Conservation (phyloP, 1,140 invertebrate genomes). For the Drosophila busckii region DNA sequence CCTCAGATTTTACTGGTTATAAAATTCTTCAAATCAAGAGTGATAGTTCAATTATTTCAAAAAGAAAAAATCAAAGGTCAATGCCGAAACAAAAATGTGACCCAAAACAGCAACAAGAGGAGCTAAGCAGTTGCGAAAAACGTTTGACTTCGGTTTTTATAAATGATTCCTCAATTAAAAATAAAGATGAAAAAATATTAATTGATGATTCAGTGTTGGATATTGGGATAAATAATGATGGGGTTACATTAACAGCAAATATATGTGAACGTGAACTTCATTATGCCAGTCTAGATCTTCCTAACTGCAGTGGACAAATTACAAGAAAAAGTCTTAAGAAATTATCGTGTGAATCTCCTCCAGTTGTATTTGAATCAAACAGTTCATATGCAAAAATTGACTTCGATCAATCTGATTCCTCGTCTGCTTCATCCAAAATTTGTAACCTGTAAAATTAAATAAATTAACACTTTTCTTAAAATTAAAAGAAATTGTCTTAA, state of each 20-base stretch:
- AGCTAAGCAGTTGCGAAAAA: slow-evolving; percentile 29
- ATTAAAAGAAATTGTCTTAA: too few relatives aligned
- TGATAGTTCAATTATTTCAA: slow-evolving; percentile 66
- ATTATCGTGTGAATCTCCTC: slow-evolving; percentile 52
- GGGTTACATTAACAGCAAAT: slow-evolving; percentile 74
- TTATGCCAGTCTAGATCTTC: slow-evolving; percentile 85
- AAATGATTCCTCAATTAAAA: slow-evolving; percentile 14
- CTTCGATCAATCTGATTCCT: slow-evolving; percentile 82
- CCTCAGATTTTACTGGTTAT: slow-evolving; percentile 41
- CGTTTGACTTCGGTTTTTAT: slow-evolving; percentile 8
- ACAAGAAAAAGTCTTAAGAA: slow-evolving; percentile 62
- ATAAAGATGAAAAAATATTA: slow-evolving; percentile 6
- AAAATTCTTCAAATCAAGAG: slow-evolving; percentile 71
- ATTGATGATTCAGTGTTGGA: slow-evolving; percentile 15
- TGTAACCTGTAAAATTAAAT: slow-evolving; percentile 55
- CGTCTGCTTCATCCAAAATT: slow-evolving; percentile 71
- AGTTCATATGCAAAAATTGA: slow-evolving; percentile 87
- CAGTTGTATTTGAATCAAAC: slow-evolving; percentile 78
- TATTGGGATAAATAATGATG: slow-evolving; percentile 20
- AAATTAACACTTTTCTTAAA: slow-evolving; percentile 35
- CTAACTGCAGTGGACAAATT: slow-evolving; percentile 62
- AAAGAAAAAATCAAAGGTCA: slow-evolving; percentile 59
- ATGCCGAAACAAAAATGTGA: slow-evolving; percentile 67
- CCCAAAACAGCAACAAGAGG: slow-evolving; percentile 34
- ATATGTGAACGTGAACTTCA: slow-evolving; percentile 80